A percentile compares a stretch with the other conserved stretches of the same genome.
Conservation (phyloP, 2,888 invertebrate species). For the Pycnomerus fuliginosus region DNA sequence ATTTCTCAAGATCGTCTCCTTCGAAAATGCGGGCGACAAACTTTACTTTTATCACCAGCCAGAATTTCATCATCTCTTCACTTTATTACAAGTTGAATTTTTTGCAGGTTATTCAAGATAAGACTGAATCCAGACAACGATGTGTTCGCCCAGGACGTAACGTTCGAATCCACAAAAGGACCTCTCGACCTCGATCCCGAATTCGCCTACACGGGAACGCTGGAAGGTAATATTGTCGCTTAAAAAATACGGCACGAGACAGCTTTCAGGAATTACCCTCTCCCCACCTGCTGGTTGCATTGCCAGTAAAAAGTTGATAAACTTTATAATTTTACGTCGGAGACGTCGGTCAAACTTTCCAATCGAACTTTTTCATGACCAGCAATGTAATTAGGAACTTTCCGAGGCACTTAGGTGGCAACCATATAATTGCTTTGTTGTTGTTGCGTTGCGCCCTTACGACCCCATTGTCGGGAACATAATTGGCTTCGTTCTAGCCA, state of each 20-base stretch:
- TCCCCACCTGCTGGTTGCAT: constrained; percentile 4
- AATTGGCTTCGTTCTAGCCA: constrained; percentile 8
- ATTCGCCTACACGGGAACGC: constrained; percentile 72
- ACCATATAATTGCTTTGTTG: constrained; percentile 23
- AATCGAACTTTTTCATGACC: constrained; percentile 22
- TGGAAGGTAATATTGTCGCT: constrained; percentile 64
- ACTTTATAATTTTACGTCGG: constrained; percentile 7
- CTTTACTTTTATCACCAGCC: not conserved
- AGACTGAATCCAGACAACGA: constrained; percentile 70
- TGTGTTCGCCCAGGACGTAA: constrained; percentile 73
- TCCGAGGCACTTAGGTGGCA: constrained; percentile 15
- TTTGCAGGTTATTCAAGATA: constrained; percentile 74
- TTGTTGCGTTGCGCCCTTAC: constrained; percentile 10
- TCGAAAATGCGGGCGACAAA: too few relatives aligned
- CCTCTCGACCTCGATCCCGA: constrained; percentile 70
- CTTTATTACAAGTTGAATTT: constrained; percentile 27
- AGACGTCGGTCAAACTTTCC: constrained; percentile 13
- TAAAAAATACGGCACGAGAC: not conserved
- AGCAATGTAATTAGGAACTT: constrained; percentile 24
- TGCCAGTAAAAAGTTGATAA: constrained; percentile 8
- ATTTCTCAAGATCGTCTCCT: too few relatives aligned
- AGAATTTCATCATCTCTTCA: not conserved
- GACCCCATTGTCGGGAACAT: constrained; percentile 8
- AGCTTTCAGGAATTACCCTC: not conserved
- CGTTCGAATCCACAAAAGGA: constrained; percentile 73